These are phyloP conservation scores for Catotricha subobsoleta DNA, from an alignment of 2,888 invertebrate species.

Conservation along the genomic window DNA sequence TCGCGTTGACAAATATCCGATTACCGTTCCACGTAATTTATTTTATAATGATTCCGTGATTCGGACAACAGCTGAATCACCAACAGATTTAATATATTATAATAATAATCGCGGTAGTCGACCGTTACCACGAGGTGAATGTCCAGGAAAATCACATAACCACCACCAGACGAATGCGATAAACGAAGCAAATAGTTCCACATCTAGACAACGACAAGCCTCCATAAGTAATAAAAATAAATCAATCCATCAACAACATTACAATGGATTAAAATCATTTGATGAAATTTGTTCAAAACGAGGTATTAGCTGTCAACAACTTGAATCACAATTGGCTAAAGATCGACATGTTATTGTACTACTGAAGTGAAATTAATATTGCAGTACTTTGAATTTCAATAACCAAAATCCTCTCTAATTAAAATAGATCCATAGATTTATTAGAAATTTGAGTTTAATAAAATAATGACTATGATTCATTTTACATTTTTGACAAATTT, in stretches of 20 bases:
- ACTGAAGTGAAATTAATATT: conserved; percentile 44
- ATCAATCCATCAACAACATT: conserved; percentile 29
- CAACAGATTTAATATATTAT: background rate
- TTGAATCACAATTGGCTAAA: conserved; percentile 58
- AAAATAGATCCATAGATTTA: no score
- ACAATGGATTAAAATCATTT: conserved; percentile 39
- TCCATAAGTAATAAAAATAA: background rate
- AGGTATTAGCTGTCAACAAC: conserved; percentile 46
- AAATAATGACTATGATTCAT: no score
- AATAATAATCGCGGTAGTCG: conserved; percentile 9
- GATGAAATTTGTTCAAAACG: conserved; percentile 75
- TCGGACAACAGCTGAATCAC: background rate
- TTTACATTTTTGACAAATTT: no score
- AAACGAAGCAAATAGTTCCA: background rate
- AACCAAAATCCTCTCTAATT: no score
- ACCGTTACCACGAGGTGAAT: conserved; percentile 12
- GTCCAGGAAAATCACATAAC: conserved; percentile 1
- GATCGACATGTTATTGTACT: conserved; percentile 57
- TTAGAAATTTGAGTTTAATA: no score
- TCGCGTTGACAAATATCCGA: conserved; percentile 51
- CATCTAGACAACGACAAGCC: background rate
- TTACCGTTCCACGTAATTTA: conserved; percentile 26
- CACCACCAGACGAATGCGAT: background rate
- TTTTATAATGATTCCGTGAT: conserved; percentile 12
- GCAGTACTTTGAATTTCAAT: no score